These are phyloP conservation scores for Parambassis ranga DNA, from an alignment of 2,797 vertebrate genomes.

Conservation along the genomic window DNA sequence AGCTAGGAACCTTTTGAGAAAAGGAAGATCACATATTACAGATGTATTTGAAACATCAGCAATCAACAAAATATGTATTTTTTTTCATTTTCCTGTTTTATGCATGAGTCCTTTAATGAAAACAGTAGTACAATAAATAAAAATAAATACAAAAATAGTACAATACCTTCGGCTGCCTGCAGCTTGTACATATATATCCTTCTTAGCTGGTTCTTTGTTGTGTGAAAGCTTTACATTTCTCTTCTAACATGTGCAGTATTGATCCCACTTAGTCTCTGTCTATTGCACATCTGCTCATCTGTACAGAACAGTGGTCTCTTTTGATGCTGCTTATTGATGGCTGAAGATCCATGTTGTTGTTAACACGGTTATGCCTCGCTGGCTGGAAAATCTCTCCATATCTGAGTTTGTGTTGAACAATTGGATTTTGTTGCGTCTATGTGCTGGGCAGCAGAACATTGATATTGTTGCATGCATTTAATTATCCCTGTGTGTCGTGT, in stretches of 20 bases:
- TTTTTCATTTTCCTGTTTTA: too few relatives aligned
- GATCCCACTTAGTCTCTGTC: slow-evolving; percentile 8
- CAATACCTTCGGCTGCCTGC: not conserved
- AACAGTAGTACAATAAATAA: too few relatives aligned
- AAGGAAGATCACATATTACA: too few relatives aligned
- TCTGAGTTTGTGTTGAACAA: not conserved
- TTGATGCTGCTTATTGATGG: slow-evolving; percentile 27
- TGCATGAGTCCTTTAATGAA: too few relatives aligned
- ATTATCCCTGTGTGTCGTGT: not conserved
- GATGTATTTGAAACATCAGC: too few relatives aligned
- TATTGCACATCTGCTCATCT: slow-evolving; percentile 8
- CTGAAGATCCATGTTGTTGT: not conserved
- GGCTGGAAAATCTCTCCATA: not conserved
- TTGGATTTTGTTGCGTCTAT: not conserved
- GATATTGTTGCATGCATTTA: slow-evolving; percentile 1
- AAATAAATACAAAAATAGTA: not conserved
- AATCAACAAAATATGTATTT: not conserved
- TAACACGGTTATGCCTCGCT: not conserved
- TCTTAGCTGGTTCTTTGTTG: not conserved
- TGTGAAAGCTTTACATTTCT: not conserved
- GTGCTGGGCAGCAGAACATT: not conserved
- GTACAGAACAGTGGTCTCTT: not conserved
- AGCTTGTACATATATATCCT: not conserved
- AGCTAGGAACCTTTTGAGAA: too few relatives aligned
- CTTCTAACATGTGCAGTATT: slow-evolving; percentile 1